Percentiles rank a stretch among this genome's conserved stretches.
These are phyloP conservation scores for Daktulosphaira vitifoliae DNA, from an alignment of 1,140 invertebrate species.

Conservation along the genomic window DNA sequence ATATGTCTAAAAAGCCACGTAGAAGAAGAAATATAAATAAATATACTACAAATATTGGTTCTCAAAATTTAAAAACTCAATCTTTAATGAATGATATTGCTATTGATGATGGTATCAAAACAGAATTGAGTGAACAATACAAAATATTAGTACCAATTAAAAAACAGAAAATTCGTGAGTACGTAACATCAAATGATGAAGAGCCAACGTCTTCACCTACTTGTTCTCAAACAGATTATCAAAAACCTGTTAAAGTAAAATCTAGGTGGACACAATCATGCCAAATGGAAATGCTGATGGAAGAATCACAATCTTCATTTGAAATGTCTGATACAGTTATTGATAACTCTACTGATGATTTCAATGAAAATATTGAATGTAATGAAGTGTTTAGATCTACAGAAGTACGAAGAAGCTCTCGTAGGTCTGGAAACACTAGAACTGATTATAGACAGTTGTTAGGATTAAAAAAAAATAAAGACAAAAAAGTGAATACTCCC, in stretches of 20 bases:
- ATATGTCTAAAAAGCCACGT: no score
- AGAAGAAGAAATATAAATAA: no score
- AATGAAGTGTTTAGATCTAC: background rate
- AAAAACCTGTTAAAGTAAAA: slow-evolving; percentile 75
- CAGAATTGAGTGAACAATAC: no score
- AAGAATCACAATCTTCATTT: slow-evolving; percentile 22
- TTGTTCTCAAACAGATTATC: slow-evolving; percentile 17
- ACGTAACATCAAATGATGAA: background rate
- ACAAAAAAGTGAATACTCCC: background rate
- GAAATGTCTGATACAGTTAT: slow-evolving; percentile 6
- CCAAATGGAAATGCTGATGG: slow-evolving; percentile 67
- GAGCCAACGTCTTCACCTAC: slow-evolving; percentile 4
- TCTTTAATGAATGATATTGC: no score
- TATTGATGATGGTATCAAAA: no score
- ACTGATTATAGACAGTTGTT: background rate
- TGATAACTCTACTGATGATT: slow-evolving; percentile 7
- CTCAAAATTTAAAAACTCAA: no score
- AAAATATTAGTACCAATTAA: no score
- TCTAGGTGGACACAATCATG: slow-evolving; percentile 76
- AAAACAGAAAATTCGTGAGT: background rate
- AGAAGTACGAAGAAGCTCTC: background rate
- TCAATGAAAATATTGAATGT: slow-evolving; percentile 16
- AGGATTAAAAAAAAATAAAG: background rate
- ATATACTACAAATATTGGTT: no score
- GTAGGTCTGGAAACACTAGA: background rate